Evolutionary conservation across 2,888 invertebrate species (phyloP).

Genomic region (Nasonovia ribisnigri): DNA sequence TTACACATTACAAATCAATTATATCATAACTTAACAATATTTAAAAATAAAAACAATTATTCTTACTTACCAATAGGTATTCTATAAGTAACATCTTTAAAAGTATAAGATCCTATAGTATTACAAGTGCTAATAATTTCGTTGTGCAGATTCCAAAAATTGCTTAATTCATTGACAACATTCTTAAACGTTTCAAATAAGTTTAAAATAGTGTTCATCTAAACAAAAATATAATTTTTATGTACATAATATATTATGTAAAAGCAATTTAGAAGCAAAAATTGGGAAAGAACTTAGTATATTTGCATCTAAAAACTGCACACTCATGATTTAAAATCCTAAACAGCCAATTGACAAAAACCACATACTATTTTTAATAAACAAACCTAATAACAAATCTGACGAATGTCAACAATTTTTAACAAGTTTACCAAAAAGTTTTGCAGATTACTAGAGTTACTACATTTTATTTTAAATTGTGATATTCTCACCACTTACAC

Average conservation of each 20-base stretch:
- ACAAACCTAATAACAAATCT: too few relatives aligned
- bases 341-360: not conserved
- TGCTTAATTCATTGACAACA: not conserved
- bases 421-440: not conserved
- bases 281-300: not conserved
- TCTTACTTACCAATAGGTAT: slow-evolving; percentile 30
- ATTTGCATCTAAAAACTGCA: not conserved
- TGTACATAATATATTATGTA: not conserved
- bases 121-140: slow-evolving; percentile 40
- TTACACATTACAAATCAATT: not conserved
- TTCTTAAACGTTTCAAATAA: slow-evolving; percentile 35
- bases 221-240: not conserved
- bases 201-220: slow-evolving; percentile 37
- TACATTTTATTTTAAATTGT: not conserved
- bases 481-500: not conserved
- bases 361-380: not conserved
- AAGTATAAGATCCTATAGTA: slow-evolving; percentile 44
- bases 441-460: not conserved
- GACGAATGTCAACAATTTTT: not conserved
- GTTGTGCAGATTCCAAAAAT: slow-evolving; percentile 47
- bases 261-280: not conserved
- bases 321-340: not conserved
- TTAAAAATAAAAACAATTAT: not conserved
- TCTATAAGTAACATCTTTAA: slow-evolving; percentile 25
- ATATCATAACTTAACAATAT: not conserved